These are phyloP conservation scores for Pseudomyrmex sp. DNA, from an alignment of 1,140 invertebrate species.

Conservation along the genomic window DNA sequence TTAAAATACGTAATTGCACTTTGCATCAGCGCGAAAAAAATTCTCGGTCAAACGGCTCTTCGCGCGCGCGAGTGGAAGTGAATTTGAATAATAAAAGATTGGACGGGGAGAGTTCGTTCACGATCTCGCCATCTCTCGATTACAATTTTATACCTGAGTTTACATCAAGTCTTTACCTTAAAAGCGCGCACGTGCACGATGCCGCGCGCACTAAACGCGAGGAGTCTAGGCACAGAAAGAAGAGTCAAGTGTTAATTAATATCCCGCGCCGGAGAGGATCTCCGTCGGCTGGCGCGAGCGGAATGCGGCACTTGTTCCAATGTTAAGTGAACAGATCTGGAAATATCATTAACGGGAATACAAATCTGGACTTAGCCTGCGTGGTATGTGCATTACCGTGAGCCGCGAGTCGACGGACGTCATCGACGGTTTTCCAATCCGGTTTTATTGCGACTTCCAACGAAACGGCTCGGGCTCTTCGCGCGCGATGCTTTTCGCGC, in stretches of 20 bases:
- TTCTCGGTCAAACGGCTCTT: neutral
- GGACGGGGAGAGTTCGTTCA: neutral
- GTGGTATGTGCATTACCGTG: slow-evolving; percentile 39
- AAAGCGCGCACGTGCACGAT: slow-evolving; percentile 39
- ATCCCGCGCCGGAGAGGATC: slow-evolving; percentile 1
- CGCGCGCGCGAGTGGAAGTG: neutral
- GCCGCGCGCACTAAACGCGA: slow-evolving; percentile 1
- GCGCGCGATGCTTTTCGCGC: slow-evolving; percentile 1
- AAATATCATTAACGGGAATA: slow-evolving; percentile 72
- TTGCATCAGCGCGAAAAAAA: neutral
- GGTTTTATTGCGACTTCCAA: slow-evolving; percentile 44
- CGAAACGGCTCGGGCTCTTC: neutral
- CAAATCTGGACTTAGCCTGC: slow-evolving; percentile 69
- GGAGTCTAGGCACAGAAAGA: slow-evolving; percentile 40
- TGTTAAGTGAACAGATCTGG: slow-evolving; percentile 66
- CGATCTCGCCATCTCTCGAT: slow-evolving; percentile 51
- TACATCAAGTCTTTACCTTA: slow-evolving; percentile 44
- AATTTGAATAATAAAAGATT: slow-evolving; percentile 57
- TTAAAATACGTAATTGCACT: slow-evolving; percentile 23
- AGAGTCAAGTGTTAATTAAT: slow-evolving; percentile 64
- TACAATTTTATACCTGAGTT: slow-evolving; percentile 58
- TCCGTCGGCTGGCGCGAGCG: slow-evolving; percentile 38
- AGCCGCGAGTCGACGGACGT: slow-evolving; percentile 44
- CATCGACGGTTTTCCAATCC: slow-evolving; percentile 60
- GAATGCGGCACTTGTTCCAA: slow-evolving; percentile 69